phyloP scores from a whole-genome alignment of 2,797 vertebrate species.

The Acanthornis magna region DNA sequence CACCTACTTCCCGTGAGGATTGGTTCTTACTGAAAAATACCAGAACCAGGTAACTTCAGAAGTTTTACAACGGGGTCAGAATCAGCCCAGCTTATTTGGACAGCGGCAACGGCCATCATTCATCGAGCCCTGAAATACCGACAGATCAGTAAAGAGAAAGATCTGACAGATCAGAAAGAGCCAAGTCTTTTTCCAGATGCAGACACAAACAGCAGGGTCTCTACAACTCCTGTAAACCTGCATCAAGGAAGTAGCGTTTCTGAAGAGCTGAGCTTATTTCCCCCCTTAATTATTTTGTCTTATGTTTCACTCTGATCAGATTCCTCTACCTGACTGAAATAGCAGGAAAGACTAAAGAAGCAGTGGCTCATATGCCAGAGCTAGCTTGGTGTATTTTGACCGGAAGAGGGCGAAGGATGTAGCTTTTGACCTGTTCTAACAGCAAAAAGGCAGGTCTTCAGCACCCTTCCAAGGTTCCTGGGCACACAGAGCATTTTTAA shows the following conservation, averaged over 20 bases:
- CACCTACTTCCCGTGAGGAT: background rate
- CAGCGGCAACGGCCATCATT: background rate
- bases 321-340: background rate
- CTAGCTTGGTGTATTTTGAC: background rate
- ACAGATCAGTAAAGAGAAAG: background rate
- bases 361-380: background rate
- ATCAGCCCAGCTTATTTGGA: background rate
- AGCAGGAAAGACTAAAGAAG: background rate
- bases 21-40: background rate
- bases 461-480: background rate
- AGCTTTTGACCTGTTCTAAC: background rate
- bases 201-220: background rate
- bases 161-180: no score
- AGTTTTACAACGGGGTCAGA: background rate
- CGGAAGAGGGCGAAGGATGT: background rate
- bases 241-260: background rate
- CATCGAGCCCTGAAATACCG: background rate
- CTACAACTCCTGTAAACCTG: background rate
- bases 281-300: background rate
- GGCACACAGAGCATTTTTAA: background rate
- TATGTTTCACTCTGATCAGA: background rate
- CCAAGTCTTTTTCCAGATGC: background rate
- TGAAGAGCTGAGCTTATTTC: background rate
- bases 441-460: background rate
- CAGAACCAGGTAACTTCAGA: background rate